These are phyloP conservation scores for Helicoverpa zea DNA, from an alignment of 1,140 invertebrate species.

Conservation along the genomic window DNA sequence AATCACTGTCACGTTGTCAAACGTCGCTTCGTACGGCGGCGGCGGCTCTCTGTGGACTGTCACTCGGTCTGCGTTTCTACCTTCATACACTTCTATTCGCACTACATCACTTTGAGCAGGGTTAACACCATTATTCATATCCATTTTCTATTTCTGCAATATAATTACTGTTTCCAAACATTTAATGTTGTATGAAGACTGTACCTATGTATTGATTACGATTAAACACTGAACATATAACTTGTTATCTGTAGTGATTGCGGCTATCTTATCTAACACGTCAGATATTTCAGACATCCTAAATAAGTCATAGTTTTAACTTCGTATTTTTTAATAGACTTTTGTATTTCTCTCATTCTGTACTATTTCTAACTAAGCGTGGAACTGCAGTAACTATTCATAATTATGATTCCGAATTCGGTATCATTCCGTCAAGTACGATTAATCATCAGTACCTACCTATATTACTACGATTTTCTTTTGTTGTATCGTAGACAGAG, in stretches of 20 bases:
- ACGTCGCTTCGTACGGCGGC: constrained; percentile 66
- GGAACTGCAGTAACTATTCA: no score
- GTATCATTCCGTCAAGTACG: no score
- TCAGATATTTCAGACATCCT: not conserved
- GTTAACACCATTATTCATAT: constrained; percentile 57
- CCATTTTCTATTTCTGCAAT: constrained; percentile 47
- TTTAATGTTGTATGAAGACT: constrained; percentile 37
- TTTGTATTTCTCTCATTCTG: no score
- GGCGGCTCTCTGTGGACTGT: constrained; percentile 62
- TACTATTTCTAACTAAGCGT: no score
- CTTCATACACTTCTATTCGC: constrained; percentile 50
- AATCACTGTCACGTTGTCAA: not conserved
- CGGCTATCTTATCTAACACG: constrained; percentile 51
- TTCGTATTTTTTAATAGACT: no score
- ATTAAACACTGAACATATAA: constrained; percentile 44
- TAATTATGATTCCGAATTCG: no score
- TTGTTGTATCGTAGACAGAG: no score
- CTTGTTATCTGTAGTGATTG: constrained; percentile 52
- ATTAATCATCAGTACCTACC: no score
- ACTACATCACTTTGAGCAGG: constrained; percentile 48
- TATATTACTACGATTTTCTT: no score
- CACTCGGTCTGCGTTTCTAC: constrained; percentile 54
- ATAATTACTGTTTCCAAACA: constrained; percentile 9
- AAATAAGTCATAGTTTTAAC: no score
- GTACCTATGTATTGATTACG: constrained; percentile 56